These are phyloP conservation scores for Malurus cyaneus DNA, from an alignment of 2,113 vertebrate genomes.

Conservation along the genomic window DNA sequence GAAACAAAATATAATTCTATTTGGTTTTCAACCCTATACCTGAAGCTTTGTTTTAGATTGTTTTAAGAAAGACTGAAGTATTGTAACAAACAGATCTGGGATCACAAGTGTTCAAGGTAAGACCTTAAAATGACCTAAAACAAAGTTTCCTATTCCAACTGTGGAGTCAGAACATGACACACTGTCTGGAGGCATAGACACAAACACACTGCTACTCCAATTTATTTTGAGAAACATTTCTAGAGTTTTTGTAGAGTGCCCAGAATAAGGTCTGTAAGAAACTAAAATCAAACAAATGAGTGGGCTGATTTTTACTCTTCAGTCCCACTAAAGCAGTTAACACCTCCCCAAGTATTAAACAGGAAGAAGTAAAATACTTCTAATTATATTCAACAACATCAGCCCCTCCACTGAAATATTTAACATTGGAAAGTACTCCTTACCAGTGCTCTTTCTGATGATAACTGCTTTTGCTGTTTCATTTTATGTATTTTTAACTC, in stretches of 20 bases:
- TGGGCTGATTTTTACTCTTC: not conserved
- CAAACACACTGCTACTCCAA: not conserved
- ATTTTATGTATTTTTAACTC: conserved; percentile 82
- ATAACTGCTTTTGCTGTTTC: conserved; percentile 77
- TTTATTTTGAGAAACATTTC: not conserved
- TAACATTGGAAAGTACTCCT: not conserved
- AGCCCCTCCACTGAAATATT: not conserved
- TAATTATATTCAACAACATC: not conserved
- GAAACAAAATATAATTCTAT: not conserved
- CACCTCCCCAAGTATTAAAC: not conserved
- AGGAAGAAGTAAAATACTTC: not conserved
- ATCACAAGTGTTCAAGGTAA: not conserved
- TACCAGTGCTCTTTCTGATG: conserved; percentile 80
- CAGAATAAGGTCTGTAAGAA: not conserved
- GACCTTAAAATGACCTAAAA: not conserved
- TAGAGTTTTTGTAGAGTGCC: not conserved
- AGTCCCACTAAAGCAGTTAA: not conserved
- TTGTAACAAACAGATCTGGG: not conserved
- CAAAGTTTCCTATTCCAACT: not conserved
- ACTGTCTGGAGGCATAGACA: not conserved
- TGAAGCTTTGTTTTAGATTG: not conserved
- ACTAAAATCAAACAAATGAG: not conserved
- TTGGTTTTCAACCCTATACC: not conserved
- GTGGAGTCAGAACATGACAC: not conserved
- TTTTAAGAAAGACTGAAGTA: not conserved